Conservation (phyloP, 2,113 vertebrate species). For the Salminus brasiliensis region DNA sequence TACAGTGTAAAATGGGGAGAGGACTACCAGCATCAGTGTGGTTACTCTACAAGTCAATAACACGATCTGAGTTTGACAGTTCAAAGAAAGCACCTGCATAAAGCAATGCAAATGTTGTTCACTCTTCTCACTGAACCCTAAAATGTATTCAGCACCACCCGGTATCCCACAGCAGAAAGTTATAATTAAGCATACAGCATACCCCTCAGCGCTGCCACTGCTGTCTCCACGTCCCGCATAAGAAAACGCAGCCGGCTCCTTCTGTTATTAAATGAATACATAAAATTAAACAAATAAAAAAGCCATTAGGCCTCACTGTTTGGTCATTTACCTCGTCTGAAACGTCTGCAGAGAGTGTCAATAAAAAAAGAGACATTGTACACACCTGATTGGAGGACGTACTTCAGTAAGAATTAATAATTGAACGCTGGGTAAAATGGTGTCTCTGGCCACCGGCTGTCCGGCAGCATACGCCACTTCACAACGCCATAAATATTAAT, state of each 20-base stretch:
- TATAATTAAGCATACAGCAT: slow-evolving; percentile 58
- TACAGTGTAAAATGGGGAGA: slow-evolving; percentile 15
- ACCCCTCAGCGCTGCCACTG: slow-evolving; percentile 13
- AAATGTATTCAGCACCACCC: slow-evolving; percentile 57
- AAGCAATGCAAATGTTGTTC: slow-evolving; percentile 61
- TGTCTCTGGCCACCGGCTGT: slow-evolving; percentile 35
- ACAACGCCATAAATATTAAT: slow-evolving; percentile 55
- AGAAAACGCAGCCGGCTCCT: not conserved
- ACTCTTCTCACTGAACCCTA: slow-evolving; percentile 58
- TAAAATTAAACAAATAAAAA: slow-evolving; percentile 5
- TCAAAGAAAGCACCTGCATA: slow-evolving; percentile 56
- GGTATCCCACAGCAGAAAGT: slow-evolving; percentile 45
- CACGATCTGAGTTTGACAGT: slow-evolving; percentile 55
- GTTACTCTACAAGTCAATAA: slow-evolving; percentile 54
- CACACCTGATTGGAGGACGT: slow-evolving; percentile 14
- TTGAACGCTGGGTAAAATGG: slow-evolving; percentile 24
- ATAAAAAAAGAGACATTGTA: slow-evolving; percentile 27
- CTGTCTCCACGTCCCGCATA: slow-evolving; percentile 15
- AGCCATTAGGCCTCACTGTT: slow-evolving; percentile 42
- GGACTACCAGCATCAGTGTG: slow-evolving; percentile 28
- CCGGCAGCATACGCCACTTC: slow-evolving; percentile 40
- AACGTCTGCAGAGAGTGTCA: slow-evolving; percentile 27
- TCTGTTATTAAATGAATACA: not conserved
- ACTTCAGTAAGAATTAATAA: slow-evolving; percentile 42
- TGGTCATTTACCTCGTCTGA: slow-evolving; percentile 40